Evolutionary conservation across 2,113 vertebrate species (phyloP).

Genomic region (Hemiprocne comata): DNA sequence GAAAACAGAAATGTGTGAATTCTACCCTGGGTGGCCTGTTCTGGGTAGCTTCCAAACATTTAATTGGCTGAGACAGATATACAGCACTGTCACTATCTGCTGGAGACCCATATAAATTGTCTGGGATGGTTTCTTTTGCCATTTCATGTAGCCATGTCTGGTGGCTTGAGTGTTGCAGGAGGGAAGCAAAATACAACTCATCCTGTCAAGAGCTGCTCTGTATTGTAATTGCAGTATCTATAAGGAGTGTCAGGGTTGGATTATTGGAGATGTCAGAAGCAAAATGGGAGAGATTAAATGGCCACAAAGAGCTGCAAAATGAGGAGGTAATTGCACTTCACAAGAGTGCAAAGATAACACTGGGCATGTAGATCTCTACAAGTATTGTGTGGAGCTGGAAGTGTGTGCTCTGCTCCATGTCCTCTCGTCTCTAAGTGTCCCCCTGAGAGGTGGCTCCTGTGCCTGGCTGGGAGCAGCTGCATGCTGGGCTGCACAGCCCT

Average conservation of each 20-base stretch:
- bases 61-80: constrained; percentile 25
- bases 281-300: constrained; percentile 44
- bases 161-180: background rate
- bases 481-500: accelerated
- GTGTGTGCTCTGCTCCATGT: background rate
- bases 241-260: background rate
- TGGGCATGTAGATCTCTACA: background rate
- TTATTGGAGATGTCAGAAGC: constrained; percentile 62
- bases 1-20: constrained; percentile 37
- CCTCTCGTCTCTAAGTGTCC: accelerated
- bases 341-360: background rate
- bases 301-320: constrained; percentile 36
- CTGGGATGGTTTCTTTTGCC: constrained; percentile 3
- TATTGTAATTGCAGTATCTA: constrained; percentile 31
- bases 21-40: background rate
- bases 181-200: constrained; percentile 20
- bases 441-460: accelerated
- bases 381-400: background rate
- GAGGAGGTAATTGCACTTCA: constrained; percentile 48
- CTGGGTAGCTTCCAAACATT: background rate
- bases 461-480: background rate
- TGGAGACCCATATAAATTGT: background rate
- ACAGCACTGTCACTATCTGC: background rate
- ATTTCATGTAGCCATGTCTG: background rate
- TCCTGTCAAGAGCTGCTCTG: constrained; percentile 9